Evolutionary conservation across 2,888 invertebrate genomes (phyloP).

Genomic region (Agrochola macilenta): DNA sequence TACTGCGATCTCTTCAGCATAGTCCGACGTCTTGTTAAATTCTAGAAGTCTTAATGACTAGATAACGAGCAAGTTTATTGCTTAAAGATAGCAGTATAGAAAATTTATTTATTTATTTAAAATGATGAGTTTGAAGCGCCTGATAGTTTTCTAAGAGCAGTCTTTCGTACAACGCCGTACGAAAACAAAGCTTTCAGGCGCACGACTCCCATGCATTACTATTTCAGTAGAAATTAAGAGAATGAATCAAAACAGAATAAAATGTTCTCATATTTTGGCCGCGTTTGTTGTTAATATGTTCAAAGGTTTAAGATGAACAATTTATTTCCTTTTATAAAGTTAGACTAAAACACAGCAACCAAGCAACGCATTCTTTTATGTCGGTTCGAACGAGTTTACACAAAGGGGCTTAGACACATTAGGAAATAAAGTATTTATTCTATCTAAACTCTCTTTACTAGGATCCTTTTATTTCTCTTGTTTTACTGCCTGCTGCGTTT

Average conservation of each 20-base stretch:
- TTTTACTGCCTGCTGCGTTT: constrained; percentile 10
- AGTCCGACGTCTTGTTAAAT: neutral
- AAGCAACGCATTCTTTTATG: constrained; percentile 49
- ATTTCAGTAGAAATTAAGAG: constrained; percentile 17
- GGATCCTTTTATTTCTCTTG: constrained; percentile 13
- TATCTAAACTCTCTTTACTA: constrained; percentile 10
- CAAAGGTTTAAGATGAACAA: constrained; percentile 67
- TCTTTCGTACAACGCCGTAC: constrained; percentile 16
- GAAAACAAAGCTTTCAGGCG: constrained; percentile 64
- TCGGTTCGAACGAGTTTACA: constrained; percentile 42
- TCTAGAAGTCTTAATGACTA: neutral
- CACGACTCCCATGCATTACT: constrained; percentile 10
- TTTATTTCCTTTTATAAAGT: constrained; percentile 69
- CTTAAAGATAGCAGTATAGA: neutral
- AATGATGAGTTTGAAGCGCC: constrained; percentile 47
- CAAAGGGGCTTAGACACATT: constrained; percentile 37
- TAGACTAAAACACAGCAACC: constrained; percentile 49
- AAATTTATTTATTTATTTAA: too few species aligned
- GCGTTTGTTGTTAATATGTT: constrained; percentile 65
- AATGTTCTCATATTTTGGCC: constrained; percentile 58
- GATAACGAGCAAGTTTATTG: neutral
- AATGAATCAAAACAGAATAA: constrained; percentile 45
- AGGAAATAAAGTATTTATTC: constrained; percentile 36
- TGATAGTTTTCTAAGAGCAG: constrained; percentile 63
- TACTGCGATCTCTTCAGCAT: neutral